Evolutionary conservation across 2,888 invertebrate genomes (phyloP), one percentile per base, ranked within the genome.

Genomic region (Heliconius sara): DNA sequence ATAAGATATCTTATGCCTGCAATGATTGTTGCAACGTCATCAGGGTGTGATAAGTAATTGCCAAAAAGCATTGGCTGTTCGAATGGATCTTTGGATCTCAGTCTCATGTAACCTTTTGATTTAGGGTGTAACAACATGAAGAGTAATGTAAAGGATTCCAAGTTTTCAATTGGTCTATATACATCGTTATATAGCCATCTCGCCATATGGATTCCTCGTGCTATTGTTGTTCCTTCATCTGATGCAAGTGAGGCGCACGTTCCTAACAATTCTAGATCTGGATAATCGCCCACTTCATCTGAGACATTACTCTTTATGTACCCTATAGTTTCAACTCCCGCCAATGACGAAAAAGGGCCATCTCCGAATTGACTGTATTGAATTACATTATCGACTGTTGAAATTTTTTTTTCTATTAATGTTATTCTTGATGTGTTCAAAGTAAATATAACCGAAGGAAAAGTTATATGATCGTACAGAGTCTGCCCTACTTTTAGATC

Each of bases 1-100:
- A 95, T 90, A 16, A 96, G 93, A 82, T 96, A 96, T 77, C 91
- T 85, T 84, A 96, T 95, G 9, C 96, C 96, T 80, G 96, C 96
- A 71, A 97, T 88, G 85, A 96, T 89, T 1, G 96, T 95, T 34
- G 93, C 93, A 1, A 96, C 87, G 84, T 98, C 98, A 78, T 95
- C 90, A 12, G 94, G 94, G 74, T 96, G 94, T 2, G 96, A 94
- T 83, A 98, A 95, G 87, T 98, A 98, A 89, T 97, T 97, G 0
- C 97, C 97, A 85, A 97, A 96, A 79, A 98, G 95, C 52, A 96
- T 91, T 0, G 97, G 97, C 79, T 96, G 94, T 25, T 96, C 95
- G 79, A 96, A 93, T 0, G 97, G 97, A 90, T 97, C 95, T 10
- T 87, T 92, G 0, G 96, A 96, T 81, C 95, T 93, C 10, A 98